Base-by-base conservation (phyloP, 1,140 invertebrate species). In the Drosophila busckii region DNA sequence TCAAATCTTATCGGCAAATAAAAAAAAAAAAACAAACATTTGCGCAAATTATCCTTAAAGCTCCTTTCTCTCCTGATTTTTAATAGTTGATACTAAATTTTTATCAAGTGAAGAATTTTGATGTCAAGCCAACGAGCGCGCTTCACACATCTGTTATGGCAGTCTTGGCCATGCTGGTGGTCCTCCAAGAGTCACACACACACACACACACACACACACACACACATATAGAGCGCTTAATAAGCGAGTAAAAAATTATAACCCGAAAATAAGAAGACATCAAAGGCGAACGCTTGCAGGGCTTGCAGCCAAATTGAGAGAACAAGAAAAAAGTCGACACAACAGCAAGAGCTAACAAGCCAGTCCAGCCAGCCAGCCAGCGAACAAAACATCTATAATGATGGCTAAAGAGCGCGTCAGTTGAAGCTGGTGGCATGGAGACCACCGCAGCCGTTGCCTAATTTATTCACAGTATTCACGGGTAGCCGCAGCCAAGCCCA, bases 161-260 rank as follows among this genome's bases (percentile, higher is more conserved):
- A 32, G 22, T 19, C 35, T 38, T 13, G 17, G 22, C 65, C 15
- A 23, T 48, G 49, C 49, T 38, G 71, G 71, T 76, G 71, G 71
- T 78, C 71, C 46, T n/a, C 5, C 15, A 46, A 35, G 44, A n/a
- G n/a, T n/a, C 55, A 59, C 55, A 59, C n/a, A n/a, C n/a, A 31
- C 63, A 68, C 50, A 46, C 55, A 59, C n/a, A n/a, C n/a, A 31
- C 63, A 68, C 50, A 46, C n/a, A n/a, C n/a, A n/a, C n/a, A n/a
- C n/a, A n/a, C n/a, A n/a, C n/a, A n/a, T n/a, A n/a, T n/a, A n/a
- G n/a, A n/a, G n/a, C 70, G 70, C 75, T 82, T 80, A 80, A 75
- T 83, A 82, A 83, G 76, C 70, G 76, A 82, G 83, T 82, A 82
- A 82, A 82, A 82, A 82, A 82, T 82, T 75, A 82, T 82, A 82